phyloP scores from a whole-genome alignment of 2,888 invertebrate genomes.

The Margaritifera margaritifera region DNA sequence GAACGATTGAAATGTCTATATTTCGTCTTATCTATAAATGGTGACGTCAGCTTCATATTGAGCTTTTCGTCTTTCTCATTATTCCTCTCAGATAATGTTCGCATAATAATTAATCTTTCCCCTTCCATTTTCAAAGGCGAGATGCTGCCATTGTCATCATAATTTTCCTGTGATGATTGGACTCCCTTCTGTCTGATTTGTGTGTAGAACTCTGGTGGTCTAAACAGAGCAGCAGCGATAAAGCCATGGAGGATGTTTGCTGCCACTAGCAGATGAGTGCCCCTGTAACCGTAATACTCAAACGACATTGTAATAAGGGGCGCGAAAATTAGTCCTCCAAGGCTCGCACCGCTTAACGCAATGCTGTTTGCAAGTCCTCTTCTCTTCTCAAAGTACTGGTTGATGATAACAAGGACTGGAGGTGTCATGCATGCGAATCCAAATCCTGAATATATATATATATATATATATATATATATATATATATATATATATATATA shows the following conservation, averaged over 20 bases:
- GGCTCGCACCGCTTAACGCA: constrained; percentile 5
- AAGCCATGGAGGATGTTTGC: constrained; percentile 7
- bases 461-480: constrained; percentile 1
- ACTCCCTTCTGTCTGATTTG: neutral
- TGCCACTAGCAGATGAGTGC: constrained; percentile 1
- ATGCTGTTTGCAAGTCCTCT: constrained; percentile 9
- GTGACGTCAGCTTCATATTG: too few species aligned
- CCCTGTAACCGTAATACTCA: constrained; percentile 8
- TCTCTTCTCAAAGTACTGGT: constrained; percentile 7
- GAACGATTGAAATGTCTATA: too few species aligned
- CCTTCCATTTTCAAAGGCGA: too few species aligned
- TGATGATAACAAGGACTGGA: neutral
- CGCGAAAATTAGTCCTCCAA: constrained; percentile 9
- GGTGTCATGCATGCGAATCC: constrained; percentile 10
- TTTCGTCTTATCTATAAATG: too few species aligned
- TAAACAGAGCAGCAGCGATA: constrained; percentile 3
- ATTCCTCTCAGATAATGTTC: too few species aligned
- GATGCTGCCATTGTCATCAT: too few species aligned
- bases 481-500: constrained; percentile 4
- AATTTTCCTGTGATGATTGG: too few species aligned
- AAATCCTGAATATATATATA: constrained; percentile 1
- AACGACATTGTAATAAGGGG: constrained; percentile 9
- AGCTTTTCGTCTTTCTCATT: too few species aligned
- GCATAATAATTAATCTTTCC: too few species aligned
- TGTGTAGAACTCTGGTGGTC: constrained; percentile 4